phyloP scores from a whole-genome alignment of 2,888 invertebrate species.

The Orthosia incerta region DNA sequence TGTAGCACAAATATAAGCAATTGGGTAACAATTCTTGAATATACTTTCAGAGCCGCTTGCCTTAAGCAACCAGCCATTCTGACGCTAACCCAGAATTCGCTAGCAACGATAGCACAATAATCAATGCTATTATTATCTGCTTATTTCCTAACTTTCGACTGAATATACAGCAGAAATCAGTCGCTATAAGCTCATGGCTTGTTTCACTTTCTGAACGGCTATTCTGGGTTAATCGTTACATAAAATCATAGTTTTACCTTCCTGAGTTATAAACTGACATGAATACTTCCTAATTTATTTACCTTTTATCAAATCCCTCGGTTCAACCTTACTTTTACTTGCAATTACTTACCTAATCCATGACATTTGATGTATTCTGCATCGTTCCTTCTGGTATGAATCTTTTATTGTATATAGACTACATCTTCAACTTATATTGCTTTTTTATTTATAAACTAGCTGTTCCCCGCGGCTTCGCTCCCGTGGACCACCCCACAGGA shows the following conservation, averaged over 20 bases:
- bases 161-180: neutral
- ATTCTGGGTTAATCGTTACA: conserved; percentile 43
- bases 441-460: too few relatives aligned
- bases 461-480: too few relatives aligned
- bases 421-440: too few relatives aligned
- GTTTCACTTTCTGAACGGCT: conserved; percentile 3
- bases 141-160: too few relatives aligned
- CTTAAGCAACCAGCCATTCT: too few relatives aligned
- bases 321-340: conserved; percentile 19
- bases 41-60: too few relatives aligned
- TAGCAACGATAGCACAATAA: too few relatives aligned
- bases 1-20: too few relatives aligned
- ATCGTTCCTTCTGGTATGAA: neutral
- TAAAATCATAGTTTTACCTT: conserved; percentile 49
- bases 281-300: conserved; percentile 42
- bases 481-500: too few relatives aligned
- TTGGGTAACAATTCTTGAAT: too few relatives aligned
- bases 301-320: conserved; percentile 30
- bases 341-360: conserved; percentile 11
- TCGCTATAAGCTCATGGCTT: conserved; percentile 38
- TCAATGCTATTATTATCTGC: too few relatives aligned
- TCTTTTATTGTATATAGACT: neutral
- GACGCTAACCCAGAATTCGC: too few relatives aligned
- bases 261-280: conserved; percentile 50
- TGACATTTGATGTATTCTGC: conserved; percentile 10